Evolutionary conservation across 2,113 vertebrate genomes (phyloP).

Genomic region (Galemys pyrenaicus): DNA sequence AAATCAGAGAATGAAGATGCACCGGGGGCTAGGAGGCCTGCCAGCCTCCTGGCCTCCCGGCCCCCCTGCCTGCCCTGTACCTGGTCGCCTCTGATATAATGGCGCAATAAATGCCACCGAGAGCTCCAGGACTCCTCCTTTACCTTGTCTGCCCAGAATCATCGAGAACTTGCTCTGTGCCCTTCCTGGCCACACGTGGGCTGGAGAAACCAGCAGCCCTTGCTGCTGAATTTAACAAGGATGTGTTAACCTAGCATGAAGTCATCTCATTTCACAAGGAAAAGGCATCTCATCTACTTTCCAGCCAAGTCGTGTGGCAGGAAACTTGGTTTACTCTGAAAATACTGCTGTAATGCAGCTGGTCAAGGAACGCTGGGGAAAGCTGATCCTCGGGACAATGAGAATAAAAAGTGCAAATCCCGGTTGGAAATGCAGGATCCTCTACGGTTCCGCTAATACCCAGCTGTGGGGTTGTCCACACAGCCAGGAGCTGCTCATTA

Average conservation of each 20-base stretch:
- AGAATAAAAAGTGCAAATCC: background rate
- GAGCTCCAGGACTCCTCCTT: too few species aligned
- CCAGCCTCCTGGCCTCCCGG: too few species aligned
- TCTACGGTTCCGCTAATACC: background rate
- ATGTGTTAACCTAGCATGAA: too few species aligned
- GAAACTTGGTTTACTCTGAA: background rate
- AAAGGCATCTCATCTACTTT: background rate
- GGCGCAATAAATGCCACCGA: too few species aligned
- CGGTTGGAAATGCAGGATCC: background rate
- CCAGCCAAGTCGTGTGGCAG: background rate
- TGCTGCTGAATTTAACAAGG: background rate
- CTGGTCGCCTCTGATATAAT: too few species aligned
- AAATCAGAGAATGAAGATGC: too few species aligned
- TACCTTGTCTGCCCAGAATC: too few species aligned
- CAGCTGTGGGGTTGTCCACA: rapidly evolving
- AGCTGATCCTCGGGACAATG: background rate
- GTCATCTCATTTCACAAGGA: background rate
- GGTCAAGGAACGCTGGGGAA: background rate
- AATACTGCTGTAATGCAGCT: background rate
- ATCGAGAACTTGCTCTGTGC: too few species aligned
- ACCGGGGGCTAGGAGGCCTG: too few species aligned
- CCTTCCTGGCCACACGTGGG: too few species aligned
- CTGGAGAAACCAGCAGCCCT: background rate
- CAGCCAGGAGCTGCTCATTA: background rate
- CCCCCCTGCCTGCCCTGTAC: too few species aligned